These are phyloP conservation scores for Caenorhabditis briggsae DNA, from an alignment of 1,140 invertebrate species.

Conservation along the genomic window DNA sequence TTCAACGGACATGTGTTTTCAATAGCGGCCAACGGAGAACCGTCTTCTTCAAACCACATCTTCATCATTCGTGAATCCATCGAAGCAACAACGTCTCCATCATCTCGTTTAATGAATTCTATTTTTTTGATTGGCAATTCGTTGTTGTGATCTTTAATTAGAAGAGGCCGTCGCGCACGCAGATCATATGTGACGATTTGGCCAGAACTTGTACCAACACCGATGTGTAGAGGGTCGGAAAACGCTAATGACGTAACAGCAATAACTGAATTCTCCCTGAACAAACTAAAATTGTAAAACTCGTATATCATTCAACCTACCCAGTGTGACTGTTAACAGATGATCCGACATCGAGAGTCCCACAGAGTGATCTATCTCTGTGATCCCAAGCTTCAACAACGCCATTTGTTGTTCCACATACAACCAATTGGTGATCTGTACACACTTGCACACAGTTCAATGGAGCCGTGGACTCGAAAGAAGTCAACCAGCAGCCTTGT, in stretches of 20 bases:
- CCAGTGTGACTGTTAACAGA: constrained; percentile 70
- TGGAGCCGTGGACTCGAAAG: constrained; percentile 84
- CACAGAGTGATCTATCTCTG: constrained; percentile 84
- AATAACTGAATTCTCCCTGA: constrained; percentile 83
- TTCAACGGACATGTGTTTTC: constrained; percentile 87
- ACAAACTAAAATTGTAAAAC: constrained; percentile 70
- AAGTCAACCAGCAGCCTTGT: constrained; percentile 91
- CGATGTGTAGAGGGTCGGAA: constrained; percentile 86
- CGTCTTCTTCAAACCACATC: constrained; percentile 94
- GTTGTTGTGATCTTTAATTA: constrained; percentile 95
- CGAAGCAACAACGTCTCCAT: constrained; percentile 87
- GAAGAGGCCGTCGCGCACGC: constrained; percentile 88
- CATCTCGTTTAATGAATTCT: constrained; percentile 84
- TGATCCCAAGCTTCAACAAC: constrained; percentile 96
- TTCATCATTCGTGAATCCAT: constrained; percentile 93
- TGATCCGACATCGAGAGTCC: constrained; percentile 88
- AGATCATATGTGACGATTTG: constrained; percentile 92
- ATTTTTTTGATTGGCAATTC: constrained; percentile 90
- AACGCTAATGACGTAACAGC: constrained; percentile 82
- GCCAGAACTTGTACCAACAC: constrained; percentile 91
- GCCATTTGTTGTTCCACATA: constrained; percentile 84
- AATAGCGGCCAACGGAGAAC: constrained; percentile 92
- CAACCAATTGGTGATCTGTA: constrained; percentile 88
- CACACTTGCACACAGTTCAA: constrained; percentile 89
- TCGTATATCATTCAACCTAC: constrained; percentile 5